Percentiles rank a stretch among this genome's conserved stretches.
These are phyloP conservation scores for Piaya cayana DNA, from an alignment of 2,113 vertebrate species.

Conservation along the genomic window DNA sequence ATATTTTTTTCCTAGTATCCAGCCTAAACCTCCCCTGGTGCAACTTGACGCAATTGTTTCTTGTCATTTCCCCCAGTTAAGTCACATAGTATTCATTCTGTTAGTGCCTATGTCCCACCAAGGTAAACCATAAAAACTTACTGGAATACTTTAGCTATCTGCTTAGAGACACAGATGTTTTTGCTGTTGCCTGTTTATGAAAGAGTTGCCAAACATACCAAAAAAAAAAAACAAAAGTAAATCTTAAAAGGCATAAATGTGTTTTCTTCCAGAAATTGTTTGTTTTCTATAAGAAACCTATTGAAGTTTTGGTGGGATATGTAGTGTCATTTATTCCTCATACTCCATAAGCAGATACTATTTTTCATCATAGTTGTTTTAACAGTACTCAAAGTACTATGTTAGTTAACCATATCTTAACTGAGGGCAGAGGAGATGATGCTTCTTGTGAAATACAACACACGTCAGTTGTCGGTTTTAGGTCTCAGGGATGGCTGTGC, in stretches of 20 bases:
- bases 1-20: too few species aligned
- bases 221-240: neutral
- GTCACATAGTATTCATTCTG: neutral
- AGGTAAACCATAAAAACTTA: neutral
- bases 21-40: too few species aligned
- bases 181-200: neutral
- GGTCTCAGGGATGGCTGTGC: neutral
- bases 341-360: neutral
- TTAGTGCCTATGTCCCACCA: neutral
- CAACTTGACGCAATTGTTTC: too few species aligned
- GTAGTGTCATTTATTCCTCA: neutral
- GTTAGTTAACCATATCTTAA: neutral
- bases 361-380: neutral
- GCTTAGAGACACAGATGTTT: neutral
- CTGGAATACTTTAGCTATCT: neutral
- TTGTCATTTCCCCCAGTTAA: neutral
- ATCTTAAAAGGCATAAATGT: neutral
- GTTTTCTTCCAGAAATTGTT: neutral
- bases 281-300: neutral
- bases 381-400: neutral
- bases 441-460: neutral
- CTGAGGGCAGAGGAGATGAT: neutral
- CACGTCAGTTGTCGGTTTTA: neutral
- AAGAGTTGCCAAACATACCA: neutral
- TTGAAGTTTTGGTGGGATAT: neutral